A percentile compares a stretch with the other conserved stretches of the same genome.
These are phyloP conservation scores for Porphyrio hochstetteri DNA, from an alignment of 2,113 vertebrate genomes.

Conservation along the genomic window DNA sequence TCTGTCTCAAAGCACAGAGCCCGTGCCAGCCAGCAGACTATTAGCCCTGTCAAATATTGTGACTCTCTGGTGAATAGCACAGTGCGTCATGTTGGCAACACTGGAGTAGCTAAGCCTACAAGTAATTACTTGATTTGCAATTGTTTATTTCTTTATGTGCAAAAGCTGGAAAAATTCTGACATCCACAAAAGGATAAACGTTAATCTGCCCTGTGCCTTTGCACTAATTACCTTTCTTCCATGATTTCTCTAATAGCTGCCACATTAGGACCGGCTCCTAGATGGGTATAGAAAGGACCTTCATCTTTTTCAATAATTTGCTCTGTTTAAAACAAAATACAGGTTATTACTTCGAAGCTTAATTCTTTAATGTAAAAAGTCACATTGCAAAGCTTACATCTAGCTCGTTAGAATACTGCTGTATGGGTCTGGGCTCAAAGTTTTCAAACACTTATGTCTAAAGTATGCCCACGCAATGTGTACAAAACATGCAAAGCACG, in stretches of 20 bases:
- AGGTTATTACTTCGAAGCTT: slow-evolving; percentile 74
- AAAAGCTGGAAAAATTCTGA: slow-evolving; percentile 75
- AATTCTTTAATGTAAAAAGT: slow-evolving; percentile 67
- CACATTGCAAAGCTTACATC: slow-evolving; percentile 67
- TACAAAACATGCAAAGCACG: not conserved
- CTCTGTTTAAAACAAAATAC: slow-evolving; percentile 86
- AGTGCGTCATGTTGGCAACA: slow-evolving; percentile 67
- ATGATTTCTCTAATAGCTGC: slow-evolving; percentile 91
- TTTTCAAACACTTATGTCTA: not conserved
- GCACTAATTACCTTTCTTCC: slow-evolving; percentile 92
- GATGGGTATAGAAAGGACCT: slow-evolving; percentile 98
- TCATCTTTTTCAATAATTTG: slow-evolving; percentile 99
- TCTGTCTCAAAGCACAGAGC: slow-evolving; percentile 49
- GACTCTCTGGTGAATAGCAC: slow-evolving; percentile 72
- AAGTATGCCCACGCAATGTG: not conserved
- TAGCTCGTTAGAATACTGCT: not conserved
- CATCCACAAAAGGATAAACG: slow-evolving; percentile 72
- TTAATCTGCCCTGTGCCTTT: slow-evolving; percentile 76
- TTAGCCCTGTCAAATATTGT: slow-evolving; percentile 78
- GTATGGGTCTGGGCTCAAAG: not conserved
- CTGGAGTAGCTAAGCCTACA: slow-evolving; percentile 63
- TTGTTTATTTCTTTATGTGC: slow-evolving; percentile 73
- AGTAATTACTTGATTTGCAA: slow-evolving; percentile 75
- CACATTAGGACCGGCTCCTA: slow-evolving; percentile 93
- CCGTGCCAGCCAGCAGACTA: slow-evolving; percentile 68